Conservation (phyloP, 2,797 vertebrate genomes). For the Dallia pectoralis region DNA sequence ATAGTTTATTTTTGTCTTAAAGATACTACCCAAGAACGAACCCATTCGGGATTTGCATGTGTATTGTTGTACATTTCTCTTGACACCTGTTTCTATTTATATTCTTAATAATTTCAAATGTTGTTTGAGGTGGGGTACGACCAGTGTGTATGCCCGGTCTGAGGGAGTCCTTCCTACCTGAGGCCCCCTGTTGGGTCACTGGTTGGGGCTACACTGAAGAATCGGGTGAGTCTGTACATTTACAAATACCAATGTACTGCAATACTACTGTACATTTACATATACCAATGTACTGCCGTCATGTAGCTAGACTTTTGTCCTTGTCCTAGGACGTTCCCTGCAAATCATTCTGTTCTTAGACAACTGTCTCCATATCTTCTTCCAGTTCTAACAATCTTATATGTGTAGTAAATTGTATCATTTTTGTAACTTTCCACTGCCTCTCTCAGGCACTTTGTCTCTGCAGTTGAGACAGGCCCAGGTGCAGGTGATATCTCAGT, state of each 20-base stretch:
- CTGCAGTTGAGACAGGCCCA: conserved; percentile 69
- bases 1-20: too few species aligned
- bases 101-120: not conserved
- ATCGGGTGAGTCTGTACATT: conserved; percentile 57
- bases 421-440: not conserved
- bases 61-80: not conserved
- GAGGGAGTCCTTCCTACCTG: conserved; percentile 61
- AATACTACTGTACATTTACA: too few species aligned
- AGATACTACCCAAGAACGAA: too few species aligned
- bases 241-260: too few species aligned
- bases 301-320: not conserved
- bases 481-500: conserved; percentile 68
- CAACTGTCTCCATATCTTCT: too few species aligned
- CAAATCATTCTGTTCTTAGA: not conserved
- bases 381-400: not conserved
- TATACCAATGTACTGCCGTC: too few species aligned
- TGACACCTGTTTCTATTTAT: not conserved
- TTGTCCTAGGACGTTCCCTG: not conserved
- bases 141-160: conserved; percentile 76
- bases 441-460: conserved; percentile 56
- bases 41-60: not conserved
- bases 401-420: not conserved
- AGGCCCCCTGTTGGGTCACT: conserved; percentile 74
- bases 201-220: conserved; percentile 75
- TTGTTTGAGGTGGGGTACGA: conserved; percentile 60